Conservation (phyloP, 2,888 invertebrate species). For the Sepioteuthis lessoniana region DNA sequence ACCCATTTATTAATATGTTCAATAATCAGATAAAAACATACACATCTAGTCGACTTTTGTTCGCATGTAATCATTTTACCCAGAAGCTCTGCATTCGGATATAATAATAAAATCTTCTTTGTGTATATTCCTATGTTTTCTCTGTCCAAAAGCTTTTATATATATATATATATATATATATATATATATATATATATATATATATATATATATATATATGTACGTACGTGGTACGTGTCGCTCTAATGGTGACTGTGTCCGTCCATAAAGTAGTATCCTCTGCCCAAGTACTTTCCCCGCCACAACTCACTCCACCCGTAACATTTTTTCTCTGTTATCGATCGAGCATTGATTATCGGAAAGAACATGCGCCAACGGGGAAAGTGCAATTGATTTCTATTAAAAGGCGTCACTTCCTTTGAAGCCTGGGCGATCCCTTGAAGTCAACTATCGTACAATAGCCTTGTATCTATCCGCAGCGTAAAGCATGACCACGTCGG, state of each 20-base stretch:
- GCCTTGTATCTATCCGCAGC: not conserved
- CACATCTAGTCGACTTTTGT: no score
- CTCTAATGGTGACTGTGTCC: not conserved
- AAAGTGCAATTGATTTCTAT: constrained; percentile 11
- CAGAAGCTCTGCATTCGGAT: no score
- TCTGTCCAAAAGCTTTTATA: not conserved
- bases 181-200: not conserved
- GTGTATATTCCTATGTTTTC: no score
- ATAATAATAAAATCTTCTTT: no score
- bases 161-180: not conserved
- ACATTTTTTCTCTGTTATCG: not conserved
- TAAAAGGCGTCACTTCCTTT: constrained; percentile 33
- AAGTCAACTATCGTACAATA: not conserved
- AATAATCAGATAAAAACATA: no score
- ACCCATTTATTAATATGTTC: no score
- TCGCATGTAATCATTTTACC: no score
- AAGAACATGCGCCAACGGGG: constrained; percentile 33
- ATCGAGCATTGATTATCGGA: not conserved
- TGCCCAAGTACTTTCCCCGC: not conserved
- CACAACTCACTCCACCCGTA: not conserved
- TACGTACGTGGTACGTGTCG: no score
- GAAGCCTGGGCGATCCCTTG: not conserved
- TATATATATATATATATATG: no score
- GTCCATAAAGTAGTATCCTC: not conserved
- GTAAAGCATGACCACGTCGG: constrained; percentile 4